A percentile compares a stretch with the other conserved stretches of the same genome.
Conservation (phyloP, 2,797 vertebrate genomes). For the Macropus fuliginosus region DNA sequence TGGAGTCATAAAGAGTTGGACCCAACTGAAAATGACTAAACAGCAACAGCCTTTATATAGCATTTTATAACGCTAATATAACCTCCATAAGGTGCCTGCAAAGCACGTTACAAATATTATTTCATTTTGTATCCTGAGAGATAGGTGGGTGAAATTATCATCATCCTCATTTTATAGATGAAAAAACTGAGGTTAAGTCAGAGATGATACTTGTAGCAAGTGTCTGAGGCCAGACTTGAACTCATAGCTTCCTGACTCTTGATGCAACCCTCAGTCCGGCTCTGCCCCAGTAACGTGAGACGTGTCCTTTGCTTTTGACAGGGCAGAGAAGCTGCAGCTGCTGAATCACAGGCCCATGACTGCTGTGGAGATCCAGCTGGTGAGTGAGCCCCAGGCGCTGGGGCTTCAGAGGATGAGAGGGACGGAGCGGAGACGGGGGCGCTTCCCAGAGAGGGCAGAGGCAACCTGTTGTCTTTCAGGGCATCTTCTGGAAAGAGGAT, state of each 20-base stretch:
- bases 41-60: background rate
- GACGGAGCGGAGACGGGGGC: background rate
- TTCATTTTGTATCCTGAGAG: background rate
- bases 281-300: background rate
- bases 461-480: background rate
- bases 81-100: background rate
- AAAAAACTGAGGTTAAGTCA: background rate
- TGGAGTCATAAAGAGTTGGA: too few relatives aligned
- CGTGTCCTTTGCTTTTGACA: constrained; percentile 79
- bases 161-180: background rate
- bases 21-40: background rate
- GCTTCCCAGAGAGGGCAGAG: background rate
- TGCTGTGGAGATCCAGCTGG: constrained; percentile 97
- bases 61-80: too few relatives aligned
- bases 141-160: background rate
- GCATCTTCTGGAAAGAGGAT: background rate
- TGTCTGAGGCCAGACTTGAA: background rate
- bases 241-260: background rate
- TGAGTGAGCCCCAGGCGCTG: constrained; percentile 78
- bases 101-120: background rate
- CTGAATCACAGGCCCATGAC: constrained; percentile 96
- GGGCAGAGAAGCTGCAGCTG: constrained; percentile 97
- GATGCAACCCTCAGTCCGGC: background rate
- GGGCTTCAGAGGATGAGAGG: background rate
- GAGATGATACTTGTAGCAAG: background rate